Evolutionary conservation across 2,888 invertebrate genomes (phyloP), one percentile per base, ranked within the genome.

Genomic region (Oligia fasciuncula): DNA sequence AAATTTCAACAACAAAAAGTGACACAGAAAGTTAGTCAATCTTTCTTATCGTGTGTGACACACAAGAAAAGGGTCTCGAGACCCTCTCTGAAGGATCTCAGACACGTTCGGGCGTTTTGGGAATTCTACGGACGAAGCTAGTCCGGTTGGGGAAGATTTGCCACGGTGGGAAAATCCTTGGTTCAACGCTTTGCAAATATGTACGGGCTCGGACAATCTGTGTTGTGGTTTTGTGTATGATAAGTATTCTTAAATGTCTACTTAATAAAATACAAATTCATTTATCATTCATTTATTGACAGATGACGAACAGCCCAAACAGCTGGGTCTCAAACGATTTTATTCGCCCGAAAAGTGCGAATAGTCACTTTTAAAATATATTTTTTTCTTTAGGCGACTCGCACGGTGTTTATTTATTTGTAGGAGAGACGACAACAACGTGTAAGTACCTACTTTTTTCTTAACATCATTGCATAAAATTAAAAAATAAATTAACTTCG

Each of bases 41-140:
- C 73, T 72, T 17, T 46, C 6, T 1, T 60, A 1, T 88, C 69
- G 91, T 95, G 85, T 93, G 93, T 94, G 86, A 75, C 77, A 86
- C 60, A 69, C 14, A 80, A 83, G 85, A 86, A 81, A 92, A 92
- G 93, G 94, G 93, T 92, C 90, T 85, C 77, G 82, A 88, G 88
- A 85, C 92, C 93, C 91, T 87, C 81, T 79, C 71, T 77, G 88
- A 91, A 92, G 93, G 93, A 91, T 90, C 90, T 90, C 85, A 90
- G 92, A 91, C 92, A 92, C 92, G 93, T 93, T 86, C 85, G 88
- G 93, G 94, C 93, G 93, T 90, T 93, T 91, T 87, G 93, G 94
- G 93, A 94, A 95, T 94, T 93, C 94, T 85, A 85, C 83, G 88
- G 84, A 90, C 87, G 86, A 90, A 90, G 93, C 93, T 90, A 92